Conservation (phyloP, 2,888 invertebrate species). For the Chymomyza amoena region DNA sequence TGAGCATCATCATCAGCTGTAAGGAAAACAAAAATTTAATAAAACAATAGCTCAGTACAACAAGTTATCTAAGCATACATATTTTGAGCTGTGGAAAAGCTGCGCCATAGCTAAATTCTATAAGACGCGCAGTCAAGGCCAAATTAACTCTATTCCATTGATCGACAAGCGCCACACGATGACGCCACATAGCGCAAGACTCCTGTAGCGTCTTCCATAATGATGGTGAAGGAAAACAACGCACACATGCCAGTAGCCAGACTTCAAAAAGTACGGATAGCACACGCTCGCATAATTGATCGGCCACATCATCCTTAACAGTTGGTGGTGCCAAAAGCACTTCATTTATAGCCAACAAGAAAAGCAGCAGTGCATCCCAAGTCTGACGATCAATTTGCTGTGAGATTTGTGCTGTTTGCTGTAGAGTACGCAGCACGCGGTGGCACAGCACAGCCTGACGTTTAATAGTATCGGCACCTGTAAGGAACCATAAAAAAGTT, state of each 20-base stretch:
- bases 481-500: conserved; percentile 19
- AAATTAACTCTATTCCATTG: conserved; percentile 97
- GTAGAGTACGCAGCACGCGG: conserved; percentile 90
- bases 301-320: conserved; percentile 95
- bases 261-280: conserved; percentile 95
- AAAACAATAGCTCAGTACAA: not conserved
- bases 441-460: conserved; percentile 96
- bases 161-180: conserved; percentile 93
- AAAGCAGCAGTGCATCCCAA: conserved; percentile 93
- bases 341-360: conserved; percentile 94
- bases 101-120: conserved; percentile 93
- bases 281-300: conserved; percentile 95
- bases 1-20: conserved; percentile 91
- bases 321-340: conserved; percentile 94
- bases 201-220: conserved; percentile 97
- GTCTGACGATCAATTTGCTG: conserved; percentile 89
- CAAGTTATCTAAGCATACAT: conserved; percentile 80
- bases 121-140: conserved; percentile 89
- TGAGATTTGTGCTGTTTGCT: conserved; percentile 88
- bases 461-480: conserved; percentile 93
- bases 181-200: conserved; percentile 95
- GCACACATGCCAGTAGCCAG: conserved; percentile 82
- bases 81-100: conserved; percentile 89
- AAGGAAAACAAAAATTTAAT: not conserved
- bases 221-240: conserved; percentile 95